Percentiles rank a stretch among this genome's conserved stretches.
Evolutionary conservation across 1,140 invertebrate species (phyloP).

Genomic region (Pseudachorutes palmiensis): DNA sequence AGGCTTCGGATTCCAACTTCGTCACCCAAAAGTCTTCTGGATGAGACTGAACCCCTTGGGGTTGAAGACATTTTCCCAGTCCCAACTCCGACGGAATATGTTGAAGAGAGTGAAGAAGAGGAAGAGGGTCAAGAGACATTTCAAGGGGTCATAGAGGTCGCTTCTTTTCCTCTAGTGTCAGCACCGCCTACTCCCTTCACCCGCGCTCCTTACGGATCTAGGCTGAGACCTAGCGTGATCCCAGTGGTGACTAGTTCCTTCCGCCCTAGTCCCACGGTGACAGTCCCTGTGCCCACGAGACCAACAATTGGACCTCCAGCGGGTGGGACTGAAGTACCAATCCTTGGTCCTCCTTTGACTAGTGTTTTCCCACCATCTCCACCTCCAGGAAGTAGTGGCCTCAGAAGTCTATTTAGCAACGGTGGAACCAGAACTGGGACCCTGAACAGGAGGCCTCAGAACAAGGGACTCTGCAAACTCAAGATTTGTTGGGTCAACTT

Average conservation of each 20-base stretch:
- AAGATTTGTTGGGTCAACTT: not conserved
- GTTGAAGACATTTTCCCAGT: not conserved
- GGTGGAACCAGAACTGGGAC: not conserved
- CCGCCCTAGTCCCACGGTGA: not conserved
- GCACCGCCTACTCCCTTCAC: not conserved
- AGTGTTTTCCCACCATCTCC: not conserved
- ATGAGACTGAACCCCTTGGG: not conserved
- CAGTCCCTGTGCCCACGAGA: not conserved
- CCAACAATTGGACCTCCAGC: not conserved
- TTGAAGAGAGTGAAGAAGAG: not conserved
- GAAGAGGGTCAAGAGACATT: not conserved
- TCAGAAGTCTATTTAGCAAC: not conserved
- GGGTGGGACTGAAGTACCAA: not conserved
- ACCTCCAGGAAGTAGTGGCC: not conserved
- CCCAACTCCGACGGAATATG: not conserved
- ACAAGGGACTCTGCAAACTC: not conserved
- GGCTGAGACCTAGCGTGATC: not conserved
- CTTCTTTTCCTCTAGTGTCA: not conserved
- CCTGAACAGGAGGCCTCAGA: not conserved
- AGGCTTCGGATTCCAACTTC: not conserved
- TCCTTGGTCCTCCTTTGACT: not conserved
- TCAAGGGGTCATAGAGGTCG: not conserved
- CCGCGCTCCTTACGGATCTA: not conserved
- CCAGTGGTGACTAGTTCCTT: not conserved
- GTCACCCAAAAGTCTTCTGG: not conserved